These are phyloP conservation scores for Perizoma flavofasciatum DNA, from an alignment of 2,888 invertebrate genomes.

Conservation along the genomic window DNA sequence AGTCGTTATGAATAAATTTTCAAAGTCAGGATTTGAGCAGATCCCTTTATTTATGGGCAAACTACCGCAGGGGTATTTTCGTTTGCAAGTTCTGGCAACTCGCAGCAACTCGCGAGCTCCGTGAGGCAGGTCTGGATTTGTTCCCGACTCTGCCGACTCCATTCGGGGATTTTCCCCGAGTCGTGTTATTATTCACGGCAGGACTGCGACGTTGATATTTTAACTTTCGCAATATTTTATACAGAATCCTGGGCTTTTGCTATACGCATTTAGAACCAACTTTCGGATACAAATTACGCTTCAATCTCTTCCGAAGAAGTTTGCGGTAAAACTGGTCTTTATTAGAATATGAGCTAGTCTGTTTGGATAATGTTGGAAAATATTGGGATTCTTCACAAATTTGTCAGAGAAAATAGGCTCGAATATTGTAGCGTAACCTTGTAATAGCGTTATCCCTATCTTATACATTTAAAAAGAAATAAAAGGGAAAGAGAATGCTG, in stretches of 20 bases:
- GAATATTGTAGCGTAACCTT: no score
- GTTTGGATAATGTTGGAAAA: slow-evolving; percentile 21
- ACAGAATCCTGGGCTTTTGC: slow-evolving; percentile 42
- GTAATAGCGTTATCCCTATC: no score
- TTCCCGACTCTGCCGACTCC: slow-evolving; percentile 39
- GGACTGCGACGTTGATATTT: slow-evolving; percentile 46
- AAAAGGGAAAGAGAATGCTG: no score
- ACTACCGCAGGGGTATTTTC: slow-evolving; percentile 49
- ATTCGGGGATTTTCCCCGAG: slow-evolving; percentile 36
- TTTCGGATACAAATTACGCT: slow-evolving; percentile 49
- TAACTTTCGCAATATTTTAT: slow-evolving; percentile 54
- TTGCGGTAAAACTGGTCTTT: slow-evolving; percentile 31
- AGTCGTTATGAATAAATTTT: slow-evolving; percentile 49
- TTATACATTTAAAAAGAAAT: no score
- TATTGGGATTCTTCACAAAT: neutral
- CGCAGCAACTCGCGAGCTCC: slow-evolving; percentile 33
- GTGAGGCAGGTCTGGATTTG: slow-evolving; percentile 54
- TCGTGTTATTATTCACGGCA: slow-evolving; percentile 47
- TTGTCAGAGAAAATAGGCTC: no score
- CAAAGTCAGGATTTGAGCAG: slow-evolving; percentile 38
- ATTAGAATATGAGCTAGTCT: slow-evolving; percentile 25
- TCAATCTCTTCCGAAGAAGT: slow-evolving; percentile 34
- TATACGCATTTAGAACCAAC: slow-evolving; percentile 42
- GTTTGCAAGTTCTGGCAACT: slow-evolving; percentile 40
- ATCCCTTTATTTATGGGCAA: slow-evolving; percentile 58